Evolutionary conservation across 1,140 invertebrate species (phyloP).

Genomic region (Drosophila tsacasi): DNA sequence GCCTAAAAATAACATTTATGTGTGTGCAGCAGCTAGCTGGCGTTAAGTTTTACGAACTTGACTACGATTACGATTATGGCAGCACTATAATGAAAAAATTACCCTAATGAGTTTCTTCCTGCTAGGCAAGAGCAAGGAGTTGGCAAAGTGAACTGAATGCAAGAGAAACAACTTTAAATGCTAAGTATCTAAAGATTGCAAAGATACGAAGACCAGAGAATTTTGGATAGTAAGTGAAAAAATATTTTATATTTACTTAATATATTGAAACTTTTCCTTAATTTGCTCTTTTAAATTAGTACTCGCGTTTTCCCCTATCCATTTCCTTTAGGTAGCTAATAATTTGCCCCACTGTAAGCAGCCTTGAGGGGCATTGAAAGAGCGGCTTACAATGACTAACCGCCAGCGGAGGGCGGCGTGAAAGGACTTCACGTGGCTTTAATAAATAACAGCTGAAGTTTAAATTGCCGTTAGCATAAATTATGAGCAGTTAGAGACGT

Average conservation of each 20-base stretch:
- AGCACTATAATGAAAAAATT: slow-evolving; percentile 43
- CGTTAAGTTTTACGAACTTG: slow-evolving; percentile 41
- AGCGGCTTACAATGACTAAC: slow-evolving; percentile 45
- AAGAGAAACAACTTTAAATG: background rate
- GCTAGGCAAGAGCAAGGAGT: slow-evolving; percentile 36
- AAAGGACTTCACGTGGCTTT: slow-evolving; percentile 54
- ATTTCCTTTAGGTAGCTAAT: too few relatives aligned
- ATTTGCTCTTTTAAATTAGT: background rate
- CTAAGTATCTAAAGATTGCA: background rate
- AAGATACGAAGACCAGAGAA: too few relatives aligned
- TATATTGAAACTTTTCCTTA: background rate
- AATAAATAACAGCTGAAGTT: slow-evolving; percentile 81
- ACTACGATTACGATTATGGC: slow-evolving; percentile 44
- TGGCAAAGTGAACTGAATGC: slow-evolving; percentile 11
- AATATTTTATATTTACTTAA: background rate
- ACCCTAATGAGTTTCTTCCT: slow-evolving; percentile 30
- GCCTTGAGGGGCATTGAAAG: slow-evolving; percentile 42
- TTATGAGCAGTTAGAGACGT: slow-evolving; percentile 77
- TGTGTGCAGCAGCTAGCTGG: slow-evolving; percentile 32
- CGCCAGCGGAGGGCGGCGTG: background rate
- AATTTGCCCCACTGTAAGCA: slow-evolving; percentile 37
- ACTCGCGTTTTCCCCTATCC: too few relatives aligned
- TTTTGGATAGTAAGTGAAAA: background rate
- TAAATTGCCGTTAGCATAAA: slow-evolving; percentile 83
- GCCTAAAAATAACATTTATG: slow-evolving; percentile 49